Base-by-base conservation (phyloP, 2,888 invertebrate genomes). In the Eupithecia abbreviata region DNA sequence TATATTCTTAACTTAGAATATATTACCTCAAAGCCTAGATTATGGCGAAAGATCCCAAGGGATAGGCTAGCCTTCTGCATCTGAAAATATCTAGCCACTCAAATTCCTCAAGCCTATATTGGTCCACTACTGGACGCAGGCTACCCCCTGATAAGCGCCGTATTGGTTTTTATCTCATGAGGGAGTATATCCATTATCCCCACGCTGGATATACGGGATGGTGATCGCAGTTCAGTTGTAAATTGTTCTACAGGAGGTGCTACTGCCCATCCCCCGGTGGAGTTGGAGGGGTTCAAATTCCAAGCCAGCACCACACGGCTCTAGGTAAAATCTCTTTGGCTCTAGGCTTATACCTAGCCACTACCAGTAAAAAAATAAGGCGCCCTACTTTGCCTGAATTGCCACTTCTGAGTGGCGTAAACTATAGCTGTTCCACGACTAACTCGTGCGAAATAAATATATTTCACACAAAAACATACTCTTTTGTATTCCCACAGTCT, bases 401-500 rank as follows among this genome's bases (percentile, higher is more conserved):
- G 18, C 18, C 18, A 62, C 10, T 62, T 62, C 62, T 62, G 62
- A 62, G 18, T 30, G 62, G 18, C 62, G 62, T 62, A 62, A 12
- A 30, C 62, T 62, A 62, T 62, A 62, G 7, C 62, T 62, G 10
- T 62, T 12, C 10, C 62, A 58, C 18, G 30, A 62, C 62, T 30
- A 62, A 62, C 62, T 30, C 66, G 15, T 66, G 66, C 13, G 15
- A 42, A 47, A 72, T 66, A 66, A 66, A 47, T 72, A 15, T 15
- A 15, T 49, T 45, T 30, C 72, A 47, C 71, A 73, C 58, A 75
- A 67, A 72, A 43, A 45, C 55, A 15, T 15, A 71, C 75, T 71
- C 55, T 66, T 74, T 78, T 74, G 74, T 78, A 74, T 78, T 76
- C 74, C 45, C 66, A 45, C 71, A 78, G 76, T 76, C 76, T 66